Evolutionary conservation across 2,113 vertebrate species (phyloP).

Genomic region (Hassar affinis): DNA sequence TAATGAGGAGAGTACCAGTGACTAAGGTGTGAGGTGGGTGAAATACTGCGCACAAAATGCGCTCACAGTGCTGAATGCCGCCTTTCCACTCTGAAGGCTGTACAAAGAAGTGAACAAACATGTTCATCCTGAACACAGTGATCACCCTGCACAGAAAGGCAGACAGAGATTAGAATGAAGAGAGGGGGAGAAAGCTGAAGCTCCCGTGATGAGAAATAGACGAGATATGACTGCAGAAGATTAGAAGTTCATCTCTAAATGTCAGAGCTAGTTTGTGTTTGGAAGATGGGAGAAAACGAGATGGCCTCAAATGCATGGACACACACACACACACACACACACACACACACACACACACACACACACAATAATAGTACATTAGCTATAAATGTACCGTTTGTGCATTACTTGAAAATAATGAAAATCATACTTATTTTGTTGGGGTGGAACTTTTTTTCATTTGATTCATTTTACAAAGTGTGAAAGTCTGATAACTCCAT

Average conservation of each 20-base stretch:
- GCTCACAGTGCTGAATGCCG: slow-evolving; percentile 58
- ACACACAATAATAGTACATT: neutral
- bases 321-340: neutral
- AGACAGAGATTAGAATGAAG: neutral
- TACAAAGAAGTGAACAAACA: slow-evolving; percentile 67
- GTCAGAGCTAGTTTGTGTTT: slow-evolving; percentile 17
- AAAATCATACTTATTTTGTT: neutral
- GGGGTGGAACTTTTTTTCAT: neutral
- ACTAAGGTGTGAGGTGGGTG: slow-evolving; percentile 71
- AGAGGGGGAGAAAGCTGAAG: neutral
- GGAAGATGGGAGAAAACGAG: neutral
- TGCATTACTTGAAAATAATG: too few species aligned
- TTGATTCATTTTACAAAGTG: neutral
- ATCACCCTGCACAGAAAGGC: slow-evolving; percentile 68
- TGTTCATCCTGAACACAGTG: slow-evolving; percentile 74
- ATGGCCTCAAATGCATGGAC: neutral
- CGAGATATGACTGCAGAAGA: neutral
- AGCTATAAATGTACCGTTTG: neutral
- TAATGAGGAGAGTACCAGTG: slow-evolving; percentile 60
- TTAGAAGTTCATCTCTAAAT: slow-evolving; percentile 10
- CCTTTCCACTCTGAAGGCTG: slow-evolving; percentile 76
- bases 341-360: neutral
- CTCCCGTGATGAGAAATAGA: neutral
- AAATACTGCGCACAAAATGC: slow-evolving; percentile 69
- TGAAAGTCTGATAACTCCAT: neutral